These are phyloP conservation scores for Zelleria hepariella DNA, from an alignment of 2,888 invertebrate species.

Conservation along the genomic window DNA sequence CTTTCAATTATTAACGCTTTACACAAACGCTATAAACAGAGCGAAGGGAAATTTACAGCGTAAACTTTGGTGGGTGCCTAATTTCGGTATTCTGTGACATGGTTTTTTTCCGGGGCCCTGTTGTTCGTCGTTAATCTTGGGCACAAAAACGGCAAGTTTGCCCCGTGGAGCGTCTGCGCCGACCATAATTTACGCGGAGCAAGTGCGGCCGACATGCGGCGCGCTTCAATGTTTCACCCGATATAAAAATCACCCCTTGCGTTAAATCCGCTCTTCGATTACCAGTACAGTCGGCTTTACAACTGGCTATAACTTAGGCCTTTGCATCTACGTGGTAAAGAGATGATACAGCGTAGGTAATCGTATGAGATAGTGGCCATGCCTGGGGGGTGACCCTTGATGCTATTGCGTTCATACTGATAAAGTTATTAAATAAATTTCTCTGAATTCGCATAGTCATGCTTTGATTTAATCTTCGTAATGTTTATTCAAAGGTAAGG, in stretches of 20 bases:
- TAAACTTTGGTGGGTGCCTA: conserved; percentile 43
- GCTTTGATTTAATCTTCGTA: no score
- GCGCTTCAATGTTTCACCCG: conserved; percentile 6
- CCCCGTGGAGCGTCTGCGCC: conserved; percentile 43
- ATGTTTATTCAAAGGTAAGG: no score
- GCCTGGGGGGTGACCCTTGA: no score
- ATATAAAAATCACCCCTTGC: conserved; percentile 13
- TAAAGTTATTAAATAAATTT: no score
- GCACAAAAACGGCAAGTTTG: conserved; percentile 66
- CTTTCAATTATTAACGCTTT: conserved; percentile 51
- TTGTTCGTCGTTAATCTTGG: conserved; percentile 69
- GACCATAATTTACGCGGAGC: conserved; percentile 12
- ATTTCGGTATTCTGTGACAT: conserved; percentile 64
- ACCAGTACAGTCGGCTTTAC: not conserved
- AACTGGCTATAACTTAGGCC: no score
- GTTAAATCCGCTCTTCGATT: not conserved
- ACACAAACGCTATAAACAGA: conserved; percentile 48
- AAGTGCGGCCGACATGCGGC: conserved; percentile 44
- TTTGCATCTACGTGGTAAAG: no score
- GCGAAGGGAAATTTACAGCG: conserved; percentile 57
- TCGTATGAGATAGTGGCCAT: no score
- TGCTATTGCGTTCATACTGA: no score
- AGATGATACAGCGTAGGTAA: no score
- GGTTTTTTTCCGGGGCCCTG: conserved; percentile 54
- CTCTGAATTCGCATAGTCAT: no score